A percentile compares a stretch with the other conserved stretches of the same genome.
These are phyloP conservation scores for Coenobita brevimanus DNA, from an alignment of 1,140 invertebrate genomes.

Conservation along the genomic window DNA sequence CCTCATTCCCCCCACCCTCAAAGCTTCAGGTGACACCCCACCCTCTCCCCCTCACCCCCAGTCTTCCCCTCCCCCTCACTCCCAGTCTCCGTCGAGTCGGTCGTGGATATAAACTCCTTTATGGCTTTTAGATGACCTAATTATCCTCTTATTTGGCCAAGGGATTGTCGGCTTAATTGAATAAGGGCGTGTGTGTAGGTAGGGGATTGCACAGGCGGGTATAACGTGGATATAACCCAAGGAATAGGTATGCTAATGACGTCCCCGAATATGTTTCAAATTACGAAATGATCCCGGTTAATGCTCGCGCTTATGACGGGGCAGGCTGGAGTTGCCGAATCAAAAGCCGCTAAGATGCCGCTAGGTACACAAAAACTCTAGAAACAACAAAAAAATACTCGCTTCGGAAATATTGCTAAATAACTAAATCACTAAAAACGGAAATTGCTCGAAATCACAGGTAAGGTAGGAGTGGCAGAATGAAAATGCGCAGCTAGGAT, in stretches of 20 bases:
- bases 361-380: too few species aligned
- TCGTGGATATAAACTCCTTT: constrained; percentile 67
- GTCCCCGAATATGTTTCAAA: constrained; percentile 55
- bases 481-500: too few species aligned
- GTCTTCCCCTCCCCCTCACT: constrained; percentile 20
- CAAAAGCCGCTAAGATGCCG: too few species aligned
- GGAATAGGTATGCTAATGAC: constrained; percentile 61
- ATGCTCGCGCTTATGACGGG: constrained; percentile 50
- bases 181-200: constrained; percentile 67
- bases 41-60: background rate
- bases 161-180: constrained; percentile 67
- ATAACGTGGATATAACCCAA: constrained; percentile 62
- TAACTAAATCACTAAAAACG: too few species aligned
- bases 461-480: too few species aligned
- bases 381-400: too few species aligned
- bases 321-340: background rate
- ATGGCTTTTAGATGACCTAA: constrained; percentile 69
- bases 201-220: constrained; percentile 53
- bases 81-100: constrained; percentile 32
- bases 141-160: constrained; percentile 67
- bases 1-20: background rate
- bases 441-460: too few species aligned
- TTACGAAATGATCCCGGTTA: constrained; percentile 57
- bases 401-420: too few species aligned
- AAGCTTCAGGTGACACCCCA: constrained; percentile 27